phyloP scores from a whole-genome alignment of 2,797 vertebrate species.

The Acipenser transmontanus region DNA sequence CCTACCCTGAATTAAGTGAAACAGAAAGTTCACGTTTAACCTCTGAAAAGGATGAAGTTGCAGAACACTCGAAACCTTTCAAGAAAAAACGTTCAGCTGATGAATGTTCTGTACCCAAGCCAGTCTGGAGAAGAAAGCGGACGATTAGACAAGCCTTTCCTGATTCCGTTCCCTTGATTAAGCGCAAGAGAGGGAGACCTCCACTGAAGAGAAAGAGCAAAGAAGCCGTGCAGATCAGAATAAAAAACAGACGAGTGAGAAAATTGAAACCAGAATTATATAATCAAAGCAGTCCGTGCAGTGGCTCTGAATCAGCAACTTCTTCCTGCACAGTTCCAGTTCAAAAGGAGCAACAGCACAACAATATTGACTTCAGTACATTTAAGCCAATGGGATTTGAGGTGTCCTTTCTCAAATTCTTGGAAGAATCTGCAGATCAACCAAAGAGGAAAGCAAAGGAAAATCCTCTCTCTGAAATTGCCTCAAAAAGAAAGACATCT shows the following conservation, averaged over 20 bases:
- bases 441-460: conserved; percentile 77
- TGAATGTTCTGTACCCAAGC: conserved; percentile 46
- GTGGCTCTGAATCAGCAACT: conserved; percentile 64
- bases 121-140: conserved; percentile 10
- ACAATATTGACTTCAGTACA: conserved; percentile 67
- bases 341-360: conserved; percentile 56
- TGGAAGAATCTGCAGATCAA: conserved; percentile 82
- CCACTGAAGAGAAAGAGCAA: conserved; percentile 35
- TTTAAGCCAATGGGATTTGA: conserved; percentile 98
- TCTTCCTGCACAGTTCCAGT: conserved; percentile 43
- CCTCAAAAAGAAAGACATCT: conserved; percentile 70
- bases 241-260: conserved; percentile 42
- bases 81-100: conserved; percentile 50
- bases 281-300: conserved; percentile 37
- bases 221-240: conserved; percentile 29
- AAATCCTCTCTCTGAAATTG: conserved; percentile 55
- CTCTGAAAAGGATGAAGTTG: conserved; percentile 42
- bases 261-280: conserved; percentile 38
- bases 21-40: conserved; percentile 46
- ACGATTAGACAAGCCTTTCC: not conserved
- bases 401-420: conserved; percentile 89
- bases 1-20: conserved; percentile 27
- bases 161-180: conserved; percentile 45
- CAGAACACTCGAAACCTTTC: conserved; percentile 34
- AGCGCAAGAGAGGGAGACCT: conserved; percentile 62